Evolutionary conservation across 2,888 invertebrate species (phyloP).

Genomic region (Macrosiphum euphorbiae): DNA sequence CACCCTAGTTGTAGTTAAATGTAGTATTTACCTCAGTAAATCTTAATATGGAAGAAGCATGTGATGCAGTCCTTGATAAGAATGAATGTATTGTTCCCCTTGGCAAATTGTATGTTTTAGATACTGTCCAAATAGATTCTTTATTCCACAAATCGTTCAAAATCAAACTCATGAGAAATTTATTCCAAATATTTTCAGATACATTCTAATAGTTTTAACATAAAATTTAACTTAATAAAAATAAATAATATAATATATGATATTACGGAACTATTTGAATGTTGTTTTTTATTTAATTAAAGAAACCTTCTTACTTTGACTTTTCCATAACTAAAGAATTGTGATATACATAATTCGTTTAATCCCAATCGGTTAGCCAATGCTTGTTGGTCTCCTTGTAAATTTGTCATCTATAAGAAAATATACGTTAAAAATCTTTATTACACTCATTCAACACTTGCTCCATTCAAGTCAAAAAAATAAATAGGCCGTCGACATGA

Average conservation of each 20-base stretch:
- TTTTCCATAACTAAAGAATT: constrained; percentile 63
- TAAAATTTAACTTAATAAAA: constrained; percentile 30
- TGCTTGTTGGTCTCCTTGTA: constrained; percentile 58
- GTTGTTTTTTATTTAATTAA: neutral
- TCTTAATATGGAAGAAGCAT: constrained; percentile 82
- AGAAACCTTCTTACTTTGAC: constrained; percentile 55
- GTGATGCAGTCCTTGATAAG: constrained; percentile 79
- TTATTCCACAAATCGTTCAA: constrained; percentile 84
- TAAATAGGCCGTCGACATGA: neutral
- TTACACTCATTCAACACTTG: constrained; percentile 72
- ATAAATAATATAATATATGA: neutral
- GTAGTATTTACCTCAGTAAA: constrained; percentile 76
- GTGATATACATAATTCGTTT: constrained; percentile 65
- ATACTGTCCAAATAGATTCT: constrained; percentile 76
- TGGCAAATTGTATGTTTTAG: constrained; percentile 75
- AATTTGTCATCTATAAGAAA: constrained; percentile 54
- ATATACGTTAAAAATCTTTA: neutral
- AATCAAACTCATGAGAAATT: constrained; percentile 90
- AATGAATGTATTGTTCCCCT: constrained; percentile 87
- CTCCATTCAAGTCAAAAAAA: neutral
- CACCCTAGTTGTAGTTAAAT: neutral
- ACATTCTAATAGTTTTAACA: constrained; percentile 73
- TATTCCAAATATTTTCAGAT: constrained; percentile 76
- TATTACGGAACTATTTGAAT: neutral
- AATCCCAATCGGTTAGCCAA: constrained; percentile 65